These are phyloP conservation scores for Tenthredo distinguenda DNA, from an alignment of 2,888 invertebrate genomes.

Conservation along the genomic window DNA sequence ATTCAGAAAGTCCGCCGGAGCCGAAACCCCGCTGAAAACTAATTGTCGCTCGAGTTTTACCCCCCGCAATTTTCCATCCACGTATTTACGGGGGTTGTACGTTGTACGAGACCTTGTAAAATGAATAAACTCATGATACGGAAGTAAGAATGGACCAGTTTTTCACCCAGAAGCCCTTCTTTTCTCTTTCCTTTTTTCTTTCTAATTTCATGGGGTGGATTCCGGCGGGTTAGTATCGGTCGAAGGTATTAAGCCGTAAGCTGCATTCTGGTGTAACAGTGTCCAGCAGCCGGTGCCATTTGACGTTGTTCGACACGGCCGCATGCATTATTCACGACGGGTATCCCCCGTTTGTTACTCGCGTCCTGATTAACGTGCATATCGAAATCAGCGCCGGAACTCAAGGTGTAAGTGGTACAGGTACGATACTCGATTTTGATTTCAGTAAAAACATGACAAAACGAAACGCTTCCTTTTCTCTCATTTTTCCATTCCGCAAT, in stretches of 20 bases:
- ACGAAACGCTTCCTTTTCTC: neutral
- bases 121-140: neutral
- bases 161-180: neutral
- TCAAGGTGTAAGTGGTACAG: neutral
- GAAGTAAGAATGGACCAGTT: neutral
- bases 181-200: neutral
- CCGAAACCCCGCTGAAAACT: constrained; percentile 67
- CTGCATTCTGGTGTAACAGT: constrained; percentile 33
- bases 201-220: neutral
- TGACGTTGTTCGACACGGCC: constrained; percentile 63
- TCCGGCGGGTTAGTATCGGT: neutral
- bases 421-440: neutral
- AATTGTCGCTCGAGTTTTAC: constrained; percentile 65
- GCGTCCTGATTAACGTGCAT: constrained; percentile 40
- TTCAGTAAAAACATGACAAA: neutral
- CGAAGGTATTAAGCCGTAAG: constrained; percentile 33
- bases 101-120: neutral
- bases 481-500: no score
- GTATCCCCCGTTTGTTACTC: constrained; percentile 47
- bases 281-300: constrained; percentile 29
- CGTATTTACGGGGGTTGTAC: neutral
- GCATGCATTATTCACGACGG: constrained; percentile 72
- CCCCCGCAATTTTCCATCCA: neutral
- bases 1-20: constrained; percentile 51
- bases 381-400: neutral